Evolutionary conservation across 2,113 vertebrate genomes (phyloP).

Genomic region (Emydura subglobosa): DNA sequence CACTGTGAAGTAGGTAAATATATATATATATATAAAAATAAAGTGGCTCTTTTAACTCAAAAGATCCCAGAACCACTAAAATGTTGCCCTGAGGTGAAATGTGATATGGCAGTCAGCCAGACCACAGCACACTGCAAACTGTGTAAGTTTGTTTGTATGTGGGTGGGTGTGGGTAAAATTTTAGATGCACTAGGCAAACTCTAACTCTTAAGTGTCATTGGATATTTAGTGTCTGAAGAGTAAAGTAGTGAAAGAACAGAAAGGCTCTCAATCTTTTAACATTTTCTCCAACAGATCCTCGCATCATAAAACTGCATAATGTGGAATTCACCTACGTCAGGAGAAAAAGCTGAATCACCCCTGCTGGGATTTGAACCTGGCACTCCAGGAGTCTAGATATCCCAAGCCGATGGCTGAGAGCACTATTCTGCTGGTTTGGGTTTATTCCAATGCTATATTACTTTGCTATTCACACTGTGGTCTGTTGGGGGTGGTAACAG

Average conservation of each 20-base stretch:
- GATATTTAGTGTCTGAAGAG: conserved; percentile 10
- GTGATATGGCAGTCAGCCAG: not conserved
- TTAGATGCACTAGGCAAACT: not conserved
- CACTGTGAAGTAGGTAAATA: not conserved
- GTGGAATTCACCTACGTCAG: not conserved
- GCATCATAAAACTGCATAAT: not conserved
- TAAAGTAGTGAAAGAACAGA: not conserved
- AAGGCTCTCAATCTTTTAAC: not conserved
- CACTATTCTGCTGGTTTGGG: not conserved
- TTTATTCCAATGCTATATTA: not conserved
- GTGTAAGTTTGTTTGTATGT: not conserved
- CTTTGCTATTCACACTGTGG: not conserved
- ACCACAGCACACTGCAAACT: not conserved
- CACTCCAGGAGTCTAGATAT: not conserved
- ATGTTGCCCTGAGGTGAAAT: not conserved
- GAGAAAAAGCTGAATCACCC: not conserved
- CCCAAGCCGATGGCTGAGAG: not conserved
- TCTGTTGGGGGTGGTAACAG: not conserved
- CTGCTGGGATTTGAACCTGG: not conserved
- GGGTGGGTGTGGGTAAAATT: not conserved
- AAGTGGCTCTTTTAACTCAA: not conserved
- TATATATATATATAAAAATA: not conserved
- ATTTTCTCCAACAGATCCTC: not conserved
- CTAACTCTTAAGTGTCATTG: not conserved
- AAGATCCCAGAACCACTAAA: not conserved